These are phyloP conservation scores for Saxidomus purpurata DNA, from an alignment of 1,140 invertebrate genomes.

Conservation along the genomic window DNA sequence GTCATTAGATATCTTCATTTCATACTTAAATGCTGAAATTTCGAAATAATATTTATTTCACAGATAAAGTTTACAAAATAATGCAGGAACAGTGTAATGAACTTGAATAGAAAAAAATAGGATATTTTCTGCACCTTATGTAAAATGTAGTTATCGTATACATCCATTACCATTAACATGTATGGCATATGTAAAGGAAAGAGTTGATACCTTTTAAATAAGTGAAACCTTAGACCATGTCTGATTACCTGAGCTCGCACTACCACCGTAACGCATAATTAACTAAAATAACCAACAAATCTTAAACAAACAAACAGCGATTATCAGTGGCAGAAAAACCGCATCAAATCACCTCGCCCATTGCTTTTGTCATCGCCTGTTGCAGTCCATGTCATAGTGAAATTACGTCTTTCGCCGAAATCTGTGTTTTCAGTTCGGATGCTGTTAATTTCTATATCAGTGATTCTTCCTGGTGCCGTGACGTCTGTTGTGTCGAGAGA, in stretches of 20 bases:
- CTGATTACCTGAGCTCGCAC: no score
- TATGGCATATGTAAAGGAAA: not conserved
- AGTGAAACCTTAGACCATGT: not conserved
- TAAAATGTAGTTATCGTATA: not conserved
- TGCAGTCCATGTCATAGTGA: slow-evolving; percentile 44
- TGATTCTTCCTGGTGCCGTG: not conserved
- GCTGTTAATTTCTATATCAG: not conserved
- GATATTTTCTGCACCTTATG: not conserved
- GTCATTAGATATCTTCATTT: not conserved
- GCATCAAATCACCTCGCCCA: not conserved
- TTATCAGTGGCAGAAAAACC: not conserved
- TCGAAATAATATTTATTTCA: not conserved
- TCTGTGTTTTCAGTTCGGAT: not conserved
- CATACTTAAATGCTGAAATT: not conserved
- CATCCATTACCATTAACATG: no score
- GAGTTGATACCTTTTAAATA: not conserved
- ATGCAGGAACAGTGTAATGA: not conserved
- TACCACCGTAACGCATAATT: no score
- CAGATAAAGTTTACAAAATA: not conserved
- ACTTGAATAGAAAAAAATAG: not conserved
- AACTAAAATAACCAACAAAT: not conserved
- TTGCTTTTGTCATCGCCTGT: slow-evolving; percentile 29
- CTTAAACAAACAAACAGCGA: not conserved
- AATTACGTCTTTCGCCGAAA: slow-evolving; percentile 14
- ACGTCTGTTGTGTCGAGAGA: not conserved